These are phyloP conservation scores for Heliothis subflexa DNA, from an alignment of 1,140 invertebrate genomes.

Conservation along the genomic window DNA sequence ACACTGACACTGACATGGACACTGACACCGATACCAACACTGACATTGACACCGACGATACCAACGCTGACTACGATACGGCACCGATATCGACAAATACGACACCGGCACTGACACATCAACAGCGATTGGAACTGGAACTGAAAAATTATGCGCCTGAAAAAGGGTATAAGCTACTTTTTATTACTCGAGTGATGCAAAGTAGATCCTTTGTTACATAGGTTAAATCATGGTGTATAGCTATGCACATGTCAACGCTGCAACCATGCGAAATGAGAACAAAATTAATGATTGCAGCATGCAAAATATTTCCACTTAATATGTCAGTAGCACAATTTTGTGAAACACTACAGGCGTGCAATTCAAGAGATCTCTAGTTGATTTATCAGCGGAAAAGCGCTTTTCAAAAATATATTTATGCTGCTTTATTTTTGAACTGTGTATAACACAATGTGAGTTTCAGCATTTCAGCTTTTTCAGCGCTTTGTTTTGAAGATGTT, in stretches of 20 bases:
- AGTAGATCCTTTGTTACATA: neutral
- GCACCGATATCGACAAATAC: no score
- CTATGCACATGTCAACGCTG: neutral
- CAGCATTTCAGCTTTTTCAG: constrained; percentile 1
- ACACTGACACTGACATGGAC: no score
- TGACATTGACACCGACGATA: no score
- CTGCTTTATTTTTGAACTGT: constrained; percentile 14
- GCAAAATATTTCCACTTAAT: constrained; percentile 41
- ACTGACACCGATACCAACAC: no score
- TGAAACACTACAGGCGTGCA: constrained; percentile 27
- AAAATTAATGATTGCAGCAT: neutral
- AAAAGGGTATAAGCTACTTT: no score
- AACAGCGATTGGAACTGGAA: no score
- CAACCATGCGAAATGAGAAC: neutral
- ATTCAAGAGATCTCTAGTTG: constrained; percentile 43
- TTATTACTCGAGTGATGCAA: neutral
- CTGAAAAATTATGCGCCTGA: no score
- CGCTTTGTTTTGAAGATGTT: constrained; percentile 16
- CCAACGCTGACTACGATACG: no score
- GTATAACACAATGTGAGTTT: constrained; percentile 34
- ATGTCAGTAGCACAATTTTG: constrained; percentile 39
- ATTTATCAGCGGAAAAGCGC: constrained; percentile 43
- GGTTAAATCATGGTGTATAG: neutral
- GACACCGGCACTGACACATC: no score
- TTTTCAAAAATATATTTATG: constrained; percentile 11